Evolutionary conservation across 2,113 vertebrate species (phyloP).

Genomic region (Corythoichthys haematopterus): DNA sequence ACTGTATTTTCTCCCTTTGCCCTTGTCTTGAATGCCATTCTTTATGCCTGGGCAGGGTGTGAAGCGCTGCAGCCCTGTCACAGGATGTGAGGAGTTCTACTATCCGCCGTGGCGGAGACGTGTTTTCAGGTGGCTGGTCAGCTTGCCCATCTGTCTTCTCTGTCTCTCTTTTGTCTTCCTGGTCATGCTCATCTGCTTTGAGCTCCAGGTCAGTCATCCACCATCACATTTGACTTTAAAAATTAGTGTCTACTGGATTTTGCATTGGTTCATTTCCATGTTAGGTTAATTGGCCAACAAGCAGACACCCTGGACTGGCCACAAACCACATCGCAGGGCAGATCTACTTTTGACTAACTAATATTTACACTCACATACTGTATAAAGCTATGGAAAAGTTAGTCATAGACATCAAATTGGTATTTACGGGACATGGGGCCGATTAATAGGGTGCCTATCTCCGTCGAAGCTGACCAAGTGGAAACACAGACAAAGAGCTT

Average conservation of each 20-base stretch:
- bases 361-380: not conserved
- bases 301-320: not conserved
- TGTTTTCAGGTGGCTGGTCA: conserved; percentile 89
- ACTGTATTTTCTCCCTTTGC: not conserved
- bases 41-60: conserved; percentile 70
- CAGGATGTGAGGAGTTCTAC: conserved; percentile 88
- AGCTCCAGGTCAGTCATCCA: conserved; percentile 83
- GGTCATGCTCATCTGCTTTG: conserved; percentile 94
- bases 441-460: too few relatives aligned
- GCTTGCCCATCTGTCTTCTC: conserved; percentile 86
- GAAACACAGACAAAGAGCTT: too few relatives aligned
- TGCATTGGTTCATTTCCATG: not conserved
- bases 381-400: not conserved
- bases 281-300: not conserved
- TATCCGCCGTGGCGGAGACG: conserved; percentile 91
- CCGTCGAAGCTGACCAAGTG: too few relatives aligned
- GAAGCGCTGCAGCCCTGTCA: conserved; percentile 89
- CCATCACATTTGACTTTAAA: not conserved
- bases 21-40: not conserved
- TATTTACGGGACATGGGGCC: too few relatives aligned
- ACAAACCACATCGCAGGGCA: not conserved
- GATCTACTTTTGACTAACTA: not conserved
- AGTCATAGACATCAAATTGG: too few relatives aligned
- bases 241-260: not conserved
- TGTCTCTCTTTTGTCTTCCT: conserved; percentile 90